Evolutionary conservation across 92 coral and sea anemone genomes (phyloP), one percentile per base, ranked within the genome.

Genomic region (Epizoanthus fatuus): DNA sequence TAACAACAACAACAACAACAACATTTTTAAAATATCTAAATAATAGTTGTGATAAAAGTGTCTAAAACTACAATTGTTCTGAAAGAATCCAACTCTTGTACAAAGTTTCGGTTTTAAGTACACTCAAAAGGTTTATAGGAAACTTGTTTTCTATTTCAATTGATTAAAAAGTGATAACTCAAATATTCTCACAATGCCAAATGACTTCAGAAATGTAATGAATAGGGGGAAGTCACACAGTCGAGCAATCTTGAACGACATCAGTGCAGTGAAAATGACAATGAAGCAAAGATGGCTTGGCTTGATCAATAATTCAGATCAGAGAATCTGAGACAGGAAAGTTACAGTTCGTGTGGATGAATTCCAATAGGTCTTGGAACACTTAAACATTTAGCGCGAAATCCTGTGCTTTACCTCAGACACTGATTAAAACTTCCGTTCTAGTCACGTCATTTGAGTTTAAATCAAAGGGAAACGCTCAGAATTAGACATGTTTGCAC

Each of bases 401-500:
- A 39, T 66, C 72, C 20, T 37, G 20, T 66, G 72, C 47, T 13
- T 66, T 37, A 3, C 44, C 58, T 49, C 53, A 49, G 14, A 10
- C 53, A 74, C 25, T 4, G 4, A 25, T 25, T 29, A 74, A 53
- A 52, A 54, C 63, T 74, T 74, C 79, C 79, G 79, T 55, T 74
- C 3, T 38, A 74, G 79, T 12, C 62, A 15, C 9, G 37, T 74
- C 25, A 74, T 14, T 74, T 44, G 56, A 42, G n/a, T 70, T 70
- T 7, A 44, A 66, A 42, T 45, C 5, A 19, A 42, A 20, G 10
- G 55, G 55, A 7, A 45, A 70, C 45, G 9, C 19, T 53, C 20
- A n/a, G 79, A 52, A 35, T 66, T 52, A 13, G 63, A 49, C 78
- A 16, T 72, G 59, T 72, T 72, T 72, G 79, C 64, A 74, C 79